Base-by-base conservation (phyloP, 2,113 vertebrate genomes). In the Silurus meridionalis region DNA sequence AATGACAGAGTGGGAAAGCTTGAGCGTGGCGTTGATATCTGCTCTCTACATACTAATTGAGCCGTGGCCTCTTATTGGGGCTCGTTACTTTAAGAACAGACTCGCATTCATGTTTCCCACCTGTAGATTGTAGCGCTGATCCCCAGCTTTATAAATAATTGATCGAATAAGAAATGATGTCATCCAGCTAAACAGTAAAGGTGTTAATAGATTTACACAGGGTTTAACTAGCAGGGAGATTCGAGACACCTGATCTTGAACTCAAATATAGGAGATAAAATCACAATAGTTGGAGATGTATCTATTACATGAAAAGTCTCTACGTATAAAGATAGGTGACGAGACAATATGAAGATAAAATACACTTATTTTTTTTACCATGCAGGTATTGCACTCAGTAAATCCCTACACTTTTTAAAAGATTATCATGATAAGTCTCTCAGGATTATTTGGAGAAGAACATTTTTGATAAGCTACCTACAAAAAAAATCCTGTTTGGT, bases 91-190 rank as follows among this genome's bases (percentile, higher is more conserved):
- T 61, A 53, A 17, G 82, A 82, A 69, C n/a, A 37, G 46, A 71
- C 80, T 61, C 66, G 60, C 61, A 23, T n/a, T 83, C 55, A 72
- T 46, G 60, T 72, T 58, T 28, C 83, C 64, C 19, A 50, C 23
- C 72, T 64, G 84, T 69, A 55, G 52, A 84, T 63, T 66, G 78
- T 57, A 67, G 55, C 63, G 79, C 77, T 87, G 78, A 83, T 88
- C 87, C 83, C 71, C n/a, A 77, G 83, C 66, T 85, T 80, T 28
- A 82, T 48, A 46, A 80, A 80, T 48, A 48, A 25, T 10, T 13
- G 57, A 64, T 83, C 64, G 66, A 77, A 23, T 37, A 3, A 37
- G 37, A 37, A 37, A 37, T 21, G 53, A 74, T 28, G 50, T 80
- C 58, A 79, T 82, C 55, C 46, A 63, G 50, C 7, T 55, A 78